A percentile compares a stretch with the other conserved stretches of the same genome.
phyloP scores from a whole-genome alignment of 2,113 vertebrate species.

The Bucco capensis region DNA sequence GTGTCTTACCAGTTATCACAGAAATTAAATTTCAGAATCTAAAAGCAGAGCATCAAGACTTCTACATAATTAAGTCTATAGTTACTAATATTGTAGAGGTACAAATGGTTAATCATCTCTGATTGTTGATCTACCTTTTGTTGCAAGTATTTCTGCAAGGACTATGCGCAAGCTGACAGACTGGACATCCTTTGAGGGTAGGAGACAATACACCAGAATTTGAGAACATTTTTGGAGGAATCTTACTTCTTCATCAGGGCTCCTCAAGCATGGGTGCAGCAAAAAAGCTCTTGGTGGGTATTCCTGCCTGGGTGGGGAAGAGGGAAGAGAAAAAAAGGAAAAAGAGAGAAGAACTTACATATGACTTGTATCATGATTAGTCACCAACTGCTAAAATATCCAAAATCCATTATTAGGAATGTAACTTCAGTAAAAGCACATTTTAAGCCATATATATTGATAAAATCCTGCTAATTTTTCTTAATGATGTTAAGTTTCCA shows the following conservation, averaged over 20 bases:
- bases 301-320: constrained; percentile 77
- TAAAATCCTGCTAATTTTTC: not conserved
- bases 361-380: not conserved
- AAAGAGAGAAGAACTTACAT: not conserved
- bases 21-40: not conserved
- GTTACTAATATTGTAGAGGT: not conserved
- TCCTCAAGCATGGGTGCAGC: constrained; percentile 87
- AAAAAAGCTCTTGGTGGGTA: constrained; percentile 86
- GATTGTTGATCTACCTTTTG: constrained; percentile 81
- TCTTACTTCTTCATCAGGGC: constrained; percentile 84
- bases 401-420: not conserved
- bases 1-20: not conserved
- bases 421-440: not conserved
- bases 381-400: not conserved
- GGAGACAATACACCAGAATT: constrained; percentile 88
- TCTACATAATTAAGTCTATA: not conserved
- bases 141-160: constrained; percentile 94
- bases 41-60: not conserved
- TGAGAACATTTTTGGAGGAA: constrained; percentile 91
- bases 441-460: not conserved
- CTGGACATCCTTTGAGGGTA: constrained; percentile 87
- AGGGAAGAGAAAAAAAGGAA: fast-evolving
- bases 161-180: constrained; percentile 89
- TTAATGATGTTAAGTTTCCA: not conserved
- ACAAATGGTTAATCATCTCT: not conserved